Percentiles rank a stretch among this genome's conserved stretches.
These are phyloP conservation scores for Otis tarda DNA, from an alignment of 2,113 vertebrate genomes.

Conservation along the genomic window DNA sequence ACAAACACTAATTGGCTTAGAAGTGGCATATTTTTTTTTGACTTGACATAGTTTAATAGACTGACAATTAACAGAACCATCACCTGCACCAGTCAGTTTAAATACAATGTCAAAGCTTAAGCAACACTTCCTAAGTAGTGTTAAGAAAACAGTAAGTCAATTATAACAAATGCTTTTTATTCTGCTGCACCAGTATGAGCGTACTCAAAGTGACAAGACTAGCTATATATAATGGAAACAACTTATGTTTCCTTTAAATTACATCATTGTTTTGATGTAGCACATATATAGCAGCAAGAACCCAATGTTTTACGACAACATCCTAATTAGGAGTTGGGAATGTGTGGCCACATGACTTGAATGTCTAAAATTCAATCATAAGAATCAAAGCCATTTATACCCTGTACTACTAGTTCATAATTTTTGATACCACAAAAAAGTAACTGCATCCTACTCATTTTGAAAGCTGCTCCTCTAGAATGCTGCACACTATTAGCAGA, in stretches of 20 bases:
- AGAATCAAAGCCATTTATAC: slow-evolving; percentile 11
- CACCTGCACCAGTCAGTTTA: background rate
- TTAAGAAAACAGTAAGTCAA: background rate
- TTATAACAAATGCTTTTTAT: background rate
- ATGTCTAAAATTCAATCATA: background rate
- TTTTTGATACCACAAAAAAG: background rate
- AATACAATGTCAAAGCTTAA: background rate
- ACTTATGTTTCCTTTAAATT: background rate
- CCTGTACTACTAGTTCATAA: background rate
- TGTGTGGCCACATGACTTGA: background rate
- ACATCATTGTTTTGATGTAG: background rate
- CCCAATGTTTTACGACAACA: background rate
- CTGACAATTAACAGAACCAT: background rate
- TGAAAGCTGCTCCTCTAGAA: background rate
- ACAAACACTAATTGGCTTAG: background rate
- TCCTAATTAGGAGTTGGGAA: background rate
- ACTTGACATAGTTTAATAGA: background rate
- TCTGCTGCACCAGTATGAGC: background rate
- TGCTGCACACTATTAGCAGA: rapidly evolving
- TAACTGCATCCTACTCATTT: background rate
- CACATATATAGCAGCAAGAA: background rate
- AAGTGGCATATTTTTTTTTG: background rate
- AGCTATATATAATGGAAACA: background rate
- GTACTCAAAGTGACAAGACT: background rate
- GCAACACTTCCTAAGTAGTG: background rate